A percentile compares a stretch with the other conserved stretches of the same genome.
phyloP scores from a whole-genome alignment of 2,888 invertebrate species.

The Amphimallon solstitiale region DNA sequence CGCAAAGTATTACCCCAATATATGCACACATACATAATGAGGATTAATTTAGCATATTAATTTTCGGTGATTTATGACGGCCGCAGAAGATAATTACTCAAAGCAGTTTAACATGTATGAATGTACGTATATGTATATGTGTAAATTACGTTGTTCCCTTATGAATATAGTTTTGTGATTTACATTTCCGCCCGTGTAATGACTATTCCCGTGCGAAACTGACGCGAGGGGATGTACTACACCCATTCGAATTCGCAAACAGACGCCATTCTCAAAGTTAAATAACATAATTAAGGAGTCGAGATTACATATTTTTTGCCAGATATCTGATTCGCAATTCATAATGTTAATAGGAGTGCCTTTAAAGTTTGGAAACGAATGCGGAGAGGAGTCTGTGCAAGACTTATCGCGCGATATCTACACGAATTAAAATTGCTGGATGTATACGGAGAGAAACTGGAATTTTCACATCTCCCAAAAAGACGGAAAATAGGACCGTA shows the following conservation, averaged over 20 bases:
- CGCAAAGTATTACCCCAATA: no score
- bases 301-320: conserved; percentile 5
- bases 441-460: not conserved
- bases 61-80: no score
- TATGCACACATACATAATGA: no score
- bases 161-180: conserved; percentile 10
- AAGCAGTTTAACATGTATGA: no score
- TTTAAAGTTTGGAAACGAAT: not conserved
- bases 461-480: not conserved
- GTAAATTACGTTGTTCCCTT: not conserved
- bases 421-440: not conserved
- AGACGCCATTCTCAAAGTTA: conserved; percentile 1
- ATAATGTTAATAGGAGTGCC: not conserved
- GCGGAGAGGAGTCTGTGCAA: not conserved
- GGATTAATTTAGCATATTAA: no score
- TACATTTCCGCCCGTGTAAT: not conserved
- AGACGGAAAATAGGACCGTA: no score
- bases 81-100: no score
- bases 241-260: conserved; percentile 4
- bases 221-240: not conserved
- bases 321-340: not conserved
- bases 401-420: not conserved
- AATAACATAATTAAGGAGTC: not conserved
- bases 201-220: no score
- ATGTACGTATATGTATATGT: no score